Percentiles rank a stretch among this genome's conserved stretches.
These are phyloP conservation scores for Phoenoteleia sp. DNA, from an alignment of 2,888 invertebrate genomes.

Conservation along the genomic window DNA sequence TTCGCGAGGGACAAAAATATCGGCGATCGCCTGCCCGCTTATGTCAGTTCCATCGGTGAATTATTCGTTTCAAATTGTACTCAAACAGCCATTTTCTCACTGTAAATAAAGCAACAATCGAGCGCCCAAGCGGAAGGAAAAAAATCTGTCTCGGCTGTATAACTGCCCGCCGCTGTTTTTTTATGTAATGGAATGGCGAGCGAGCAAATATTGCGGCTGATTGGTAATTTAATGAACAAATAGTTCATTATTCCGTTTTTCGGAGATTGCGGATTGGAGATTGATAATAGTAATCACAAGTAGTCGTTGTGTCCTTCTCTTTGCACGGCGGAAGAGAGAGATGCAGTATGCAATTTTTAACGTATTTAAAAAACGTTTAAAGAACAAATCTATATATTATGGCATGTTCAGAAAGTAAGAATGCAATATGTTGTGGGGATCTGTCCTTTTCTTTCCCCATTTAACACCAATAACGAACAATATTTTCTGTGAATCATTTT, in stretches of 20 bases:
- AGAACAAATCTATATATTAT: too few relatives aligned
- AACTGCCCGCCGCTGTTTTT: neutral
- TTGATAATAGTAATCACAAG: too few relatives aligned
- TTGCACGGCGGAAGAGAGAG: too few relatives aligned
- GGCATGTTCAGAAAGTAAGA: too few relatives aligned
- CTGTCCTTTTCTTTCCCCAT: too few relatives aligned
- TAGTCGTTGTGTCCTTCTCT: too few relatives aligned
- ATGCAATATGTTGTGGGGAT: too few relatives aligned
- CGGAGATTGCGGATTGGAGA: too few relatives aligned
- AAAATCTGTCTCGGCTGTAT: neutral
- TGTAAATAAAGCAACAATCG: constrained; percentile 39
- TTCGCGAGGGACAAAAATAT: constrained; percentile 54
- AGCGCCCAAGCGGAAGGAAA: neutral
- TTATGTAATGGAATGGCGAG: neutral
- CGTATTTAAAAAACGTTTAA: too few relatives aligned
- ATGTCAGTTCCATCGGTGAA: constrained; percentile 40
- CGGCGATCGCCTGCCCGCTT: constrained; percentile 16
- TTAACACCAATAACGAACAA: too few relatives aligned
- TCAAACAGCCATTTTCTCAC: constrained; percentile 44
- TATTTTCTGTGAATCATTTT: too few relatives aligned
- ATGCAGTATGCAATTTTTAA: too few relatives aligned
- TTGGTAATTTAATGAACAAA: constrained; percentile 1
- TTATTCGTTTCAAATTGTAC: constrained; percentile 27
- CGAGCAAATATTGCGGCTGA: neutral
- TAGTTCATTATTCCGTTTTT: neutral